A percentile compares a stretch with the other conserved stretches of the same genome.
Evolutionary conservation across 2,113 vertebrate species (phyloP).

Genomic region (Peromyscus leucopus): DNA sequence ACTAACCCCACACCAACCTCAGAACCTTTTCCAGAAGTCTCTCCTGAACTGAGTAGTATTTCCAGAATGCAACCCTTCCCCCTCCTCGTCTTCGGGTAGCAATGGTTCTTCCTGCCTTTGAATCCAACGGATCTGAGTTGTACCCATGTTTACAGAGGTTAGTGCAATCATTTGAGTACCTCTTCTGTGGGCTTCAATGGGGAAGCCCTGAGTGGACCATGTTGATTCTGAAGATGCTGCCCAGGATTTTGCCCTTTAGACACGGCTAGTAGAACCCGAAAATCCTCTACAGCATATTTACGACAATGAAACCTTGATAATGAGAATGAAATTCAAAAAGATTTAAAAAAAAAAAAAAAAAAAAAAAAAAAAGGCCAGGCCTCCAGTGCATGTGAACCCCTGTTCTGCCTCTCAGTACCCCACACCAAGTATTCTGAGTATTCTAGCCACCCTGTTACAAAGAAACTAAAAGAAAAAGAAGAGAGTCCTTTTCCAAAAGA

Average conservation of each 20-base stretch:
- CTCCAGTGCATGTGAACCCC: neutral
- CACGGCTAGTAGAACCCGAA: neutral
- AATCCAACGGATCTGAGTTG: neutral
- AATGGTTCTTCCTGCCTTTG: slow-evolving; percentile 1
- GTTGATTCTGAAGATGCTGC: neutral
- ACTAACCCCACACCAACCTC: neutral
- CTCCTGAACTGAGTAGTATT: neutral
- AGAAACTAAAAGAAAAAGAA: neutral
- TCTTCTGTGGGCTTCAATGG: neutral
- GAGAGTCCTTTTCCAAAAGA: neutral
- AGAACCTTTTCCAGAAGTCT: neutral
- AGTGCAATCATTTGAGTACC: neutral
- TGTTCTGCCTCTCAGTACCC: neutral
- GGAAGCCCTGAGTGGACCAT: neutral
- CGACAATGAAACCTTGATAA: neutral
- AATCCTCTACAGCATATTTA: slow-evolving; percentile 44
- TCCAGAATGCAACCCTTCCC: slow-evolving; percentile 38
- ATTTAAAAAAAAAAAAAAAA: no score
- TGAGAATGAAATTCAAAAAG: slow-evolving; percentile 2
- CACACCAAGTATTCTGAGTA: neutral
- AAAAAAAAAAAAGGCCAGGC: neutral
- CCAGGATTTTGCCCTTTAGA: neutral
- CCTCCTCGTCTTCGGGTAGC: neutral
- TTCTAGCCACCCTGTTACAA: neutral
- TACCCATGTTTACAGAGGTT: neutral